These are phyloP conservation scores for Centrocercus urophasianus DNA, from an alignment of 2,113 vertebrate species.

Conservation along the genomic window DNA sequence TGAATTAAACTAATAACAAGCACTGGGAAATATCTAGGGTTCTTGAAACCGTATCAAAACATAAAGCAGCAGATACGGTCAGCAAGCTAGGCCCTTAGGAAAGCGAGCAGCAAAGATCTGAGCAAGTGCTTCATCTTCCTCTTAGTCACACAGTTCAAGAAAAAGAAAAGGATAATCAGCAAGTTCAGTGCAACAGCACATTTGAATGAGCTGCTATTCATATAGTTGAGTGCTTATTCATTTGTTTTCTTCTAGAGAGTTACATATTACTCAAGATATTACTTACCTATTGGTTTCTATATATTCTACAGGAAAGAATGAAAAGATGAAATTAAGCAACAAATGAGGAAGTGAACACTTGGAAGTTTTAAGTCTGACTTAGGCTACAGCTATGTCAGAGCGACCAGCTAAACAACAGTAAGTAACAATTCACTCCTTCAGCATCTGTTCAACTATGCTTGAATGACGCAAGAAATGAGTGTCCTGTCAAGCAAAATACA, in stretches of 20 bases:
- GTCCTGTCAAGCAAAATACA: not conserved
- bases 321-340: not conserved
- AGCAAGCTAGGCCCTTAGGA: not conserved
- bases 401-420: not conserved
- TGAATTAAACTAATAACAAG: not conserved
- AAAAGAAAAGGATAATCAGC: not conserved
- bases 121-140: not conserved
- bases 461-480: not conserved
- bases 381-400: not conserved
- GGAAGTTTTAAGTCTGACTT: not conserved
- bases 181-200: rapidly evolving
- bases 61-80: not conserved
- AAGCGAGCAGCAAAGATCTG: not conserved
- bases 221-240: not conserved
- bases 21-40: not conserved
- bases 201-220: not conserved
- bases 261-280: not conserved
- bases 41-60: not conserved
- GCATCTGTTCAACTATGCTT: not conserved
- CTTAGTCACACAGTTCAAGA: not conserved
- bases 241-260: not conserved
- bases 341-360: not conserved
- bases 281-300: not conserved
- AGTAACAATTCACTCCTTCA: not conserved
- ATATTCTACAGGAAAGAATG: not conserved